A percentile compares a stretch with the other conserved stretches of the same genome.
phyloP scores from a whole-genome alignment of 1,140 invertebrate genomes.

The Ectropis grisescens region DNA sequence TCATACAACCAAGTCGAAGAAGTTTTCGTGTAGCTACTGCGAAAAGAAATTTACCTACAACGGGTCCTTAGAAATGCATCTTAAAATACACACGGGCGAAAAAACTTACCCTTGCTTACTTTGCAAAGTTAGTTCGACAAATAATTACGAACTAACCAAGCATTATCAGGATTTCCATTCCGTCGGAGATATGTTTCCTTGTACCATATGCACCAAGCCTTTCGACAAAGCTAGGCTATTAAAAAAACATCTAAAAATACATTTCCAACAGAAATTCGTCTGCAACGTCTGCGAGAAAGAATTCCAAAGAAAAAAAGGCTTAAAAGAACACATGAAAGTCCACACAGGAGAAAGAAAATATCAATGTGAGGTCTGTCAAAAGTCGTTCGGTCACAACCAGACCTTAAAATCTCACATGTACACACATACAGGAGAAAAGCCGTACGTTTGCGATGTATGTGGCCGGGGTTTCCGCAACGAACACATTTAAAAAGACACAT shows the following conservation, averaged over 20 bases:
- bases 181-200: slow-evolving; percentile 22
- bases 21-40: slow-evolving; percentile 36
- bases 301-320: slow-evolving; percentile 41
- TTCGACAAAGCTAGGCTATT: slow-evolving; percentile 33
- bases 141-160: slow-evolving; percentile 40
- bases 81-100: slow-evolving; percentile 36
- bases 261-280: slow-evolving; percentile 40
- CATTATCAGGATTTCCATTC: slow-evolving; percentile 31
- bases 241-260: slow-evolving; percentile 36
- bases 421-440: slow-evolving; percentile 89
- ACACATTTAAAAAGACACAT: slow-evolving; percentile 86
- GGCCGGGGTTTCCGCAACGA: slow-evolving; percentile 85
- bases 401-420: slow-evolving; percentile 84
- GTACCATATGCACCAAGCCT: slow-evolving; percentile 27
- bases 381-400: slow-evolving; percentile 83
- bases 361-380: slow-evolving; percentile 79
- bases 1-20: slow-evolving; percentile 19
- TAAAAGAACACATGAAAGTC: slow-evolving; percentile 52
- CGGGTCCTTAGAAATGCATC: slow-evolving; percentile 48
- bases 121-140: slow-evolving; percentile 27
- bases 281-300: slow-evolving; percentile 39
- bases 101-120: slow-evolving; percentile 60
- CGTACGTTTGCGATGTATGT: slow-evolving; percentile 88
- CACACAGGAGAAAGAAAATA: slow-evolving; percentile 69
- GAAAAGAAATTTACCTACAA: slow-evolving; percentile 45